Conservation (phyloP, 2,113 vertebrate species). For the Rhinoptilus africanus region DNA sequence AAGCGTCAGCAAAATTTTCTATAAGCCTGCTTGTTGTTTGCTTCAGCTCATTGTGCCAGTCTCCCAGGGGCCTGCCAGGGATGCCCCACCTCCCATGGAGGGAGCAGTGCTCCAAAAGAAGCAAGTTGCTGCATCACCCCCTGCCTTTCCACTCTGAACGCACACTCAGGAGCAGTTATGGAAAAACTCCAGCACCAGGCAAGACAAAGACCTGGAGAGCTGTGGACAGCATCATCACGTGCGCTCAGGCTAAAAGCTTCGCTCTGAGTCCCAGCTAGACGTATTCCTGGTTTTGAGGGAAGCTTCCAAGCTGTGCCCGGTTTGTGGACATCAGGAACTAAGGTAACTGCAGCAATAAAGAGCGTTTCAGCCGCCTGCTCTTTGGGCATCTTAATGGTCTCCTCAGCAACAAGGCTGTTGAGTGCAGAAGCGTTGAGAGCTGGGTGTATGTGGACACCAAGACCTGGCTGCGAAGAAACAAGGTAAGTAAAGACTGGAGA, state of each 20-base stretch:
- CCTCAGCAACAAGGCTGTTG: constrained; percentile 45
- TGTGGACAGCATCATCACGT: background rate
- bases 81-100: background rate
- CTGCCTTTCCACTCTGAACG: background rate
- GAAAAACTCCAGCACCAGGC: background rate
- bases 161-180: background rate
- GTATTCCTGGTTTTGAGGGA: background rate
- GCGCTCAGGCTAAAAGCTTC: background rate
- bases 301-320: background rate
- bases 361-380: background rate
- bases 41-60: background rate
- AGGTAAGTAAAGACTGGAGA: background rate
- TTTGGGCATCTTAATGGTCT: background rate
- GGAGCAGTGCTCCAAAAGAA: background rate
- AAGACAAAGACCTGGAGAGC: background rate
- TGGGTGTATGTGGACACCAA: background rate
- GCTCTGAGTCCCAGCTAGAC: background rate
- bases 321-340: background rate
- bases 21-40: rapidly evolving
- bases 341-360: background rate
- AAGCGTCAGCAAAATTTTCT: background rate
- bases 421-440: background rate
- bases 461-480: background rate
- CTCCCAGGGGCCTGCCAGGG: background rate
- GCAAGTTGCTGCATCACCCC: background rate